A percentile compares a stretch with the other conserved stretches of the same genome.
phyloP scores from a whole-genome alignment of 2,888 invertebrate species.

The Aethes cnicana region DNA sequence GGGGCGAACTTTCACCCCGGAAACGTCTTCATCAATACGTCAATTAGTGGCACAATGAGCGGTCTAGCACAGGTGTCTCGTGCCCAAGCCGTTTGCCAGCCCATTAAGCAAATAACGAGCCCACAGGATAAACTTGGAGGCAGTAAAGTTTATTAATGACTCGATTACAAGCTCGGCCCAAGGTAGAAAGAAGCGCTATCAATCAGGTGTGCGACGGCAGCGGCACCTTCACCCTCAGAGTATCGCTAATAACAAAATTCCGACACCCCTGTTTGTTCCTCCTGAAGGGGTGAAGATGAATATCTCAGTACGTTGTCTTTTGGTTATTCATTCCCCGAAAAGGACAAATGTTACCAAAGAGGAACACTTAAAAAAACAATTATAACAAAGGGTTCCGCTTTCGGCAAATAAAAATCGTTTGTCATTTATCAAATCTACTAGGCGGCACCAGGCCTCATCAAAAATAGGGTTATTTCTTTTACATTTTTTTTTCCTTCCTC shows the following conservation, averaged over 20 bases:
- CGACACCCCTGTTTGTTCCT: constrained; percentile 77
- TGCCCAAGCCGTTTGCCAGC: constrained; percentile 70
- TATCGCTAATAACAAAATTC: constrained; percentile 82
- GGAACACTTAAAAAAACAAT: constrained; percentile 35
- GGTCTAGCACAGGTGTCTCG: constrained; percentile 66
- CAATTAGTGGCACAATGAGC: constrained; percentile 64
- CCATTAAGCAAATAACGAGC: constrained; percentile 81
- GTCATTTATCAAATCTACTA: constrained; percentile 27
- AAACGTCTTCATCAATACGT: constrained; percentile 64
- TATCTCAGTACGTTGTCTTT: constrained; percentile 58
- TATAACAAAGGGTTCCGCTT: constrained; percentile 31
- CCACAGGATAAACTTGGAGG: constrained; percentile 78
- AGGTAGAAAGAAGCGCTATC: constrained; percentile 82
- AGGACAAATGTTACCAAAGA: constrained; percentile 41
- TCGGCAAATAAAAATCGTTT: constrained; percentile 19
- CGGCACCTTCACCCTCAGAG: constrained; percentile 70
- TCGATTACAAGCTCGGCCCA: constrained; percentile 82
- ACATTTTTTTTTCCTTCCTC: no score
- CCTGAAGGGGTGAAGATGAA: constrained; percentile 79
- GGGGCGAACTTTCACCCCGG: constrained; percentile 40
- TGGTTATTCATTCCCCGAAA: constrained; percentile 52
- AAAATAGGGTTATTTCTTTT: no score
- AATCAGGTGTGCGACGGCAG: constrained; percentile 79
- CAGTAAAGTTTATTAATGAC: constrained; percentile 82
- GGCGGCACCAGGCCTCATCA: not conserved